Percentiles rank a stretch among this genome's conserved stretches.
Conservation (phyloP, 2,113 vertebrate species). For the Crotalus tigris region DNA sequence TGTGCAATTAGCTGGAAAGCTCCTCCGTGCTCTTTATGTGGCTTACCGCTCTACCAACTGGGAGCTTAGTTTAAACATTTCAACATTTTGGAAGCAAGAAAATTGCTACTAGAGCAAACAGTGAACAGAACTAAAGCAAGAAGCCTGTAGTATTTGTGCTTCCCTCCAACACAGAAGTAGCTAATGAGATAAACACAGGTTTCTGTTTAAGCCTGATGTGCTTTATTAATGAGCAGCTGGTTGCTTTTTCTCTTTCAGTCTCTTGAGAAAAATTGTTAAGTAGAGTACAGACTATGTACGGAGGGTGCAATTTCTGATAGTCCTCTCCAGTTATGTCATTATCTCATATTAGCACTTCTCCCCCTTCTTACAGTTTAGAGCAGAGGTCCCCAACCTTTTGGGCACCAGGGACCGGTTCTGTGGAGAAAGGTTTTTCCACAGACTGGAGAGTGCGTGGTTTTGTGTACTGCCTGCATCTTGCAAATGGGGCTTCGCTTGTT, state of each 20-base stretch:
- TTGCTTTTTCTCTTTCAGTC: conserved; percentile 47
- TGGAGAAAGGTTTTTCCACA: too few relatives aligned
- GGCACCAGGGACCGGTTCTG: too few relatives aligned
- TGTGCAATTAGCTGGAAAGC: conserved; percentile 39
- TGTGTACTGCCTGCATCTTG: too few relatives aligned
- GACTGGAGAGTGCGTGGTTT: too few relatives aligned
- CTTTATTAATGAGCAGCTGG: conserved; percentile 52
- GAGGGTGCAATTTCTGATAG: conserved; percentile 37
- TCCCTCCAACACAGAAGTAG: conserved; percentile 47
- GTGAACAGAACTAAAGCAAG: conserved; percentile 30
- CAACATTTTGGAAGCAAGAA: background rate
- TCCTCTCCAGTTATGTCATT: conserved; percentile 23
- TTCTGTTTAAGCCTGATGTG: conserved; percentile 26
- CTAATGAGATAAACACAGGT: conserved; percentile 43
- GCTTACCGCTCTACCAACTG: background rate
- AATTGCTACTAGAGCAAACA: conserved; percentile 25
- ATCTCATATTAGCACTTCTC: conserved; percentile 28
- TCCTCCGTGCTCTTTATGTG: conserved; percentile 2
- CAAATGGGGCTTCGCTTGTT: too few relatives aligned
- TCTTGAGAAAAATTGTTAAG: conserved; percentile 5
- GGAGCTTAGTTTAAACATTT: conserved; percentile 30
- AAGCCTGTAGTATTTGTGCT: conserved; percentile 25
- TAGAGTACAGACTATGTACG: conserved; percentile 42
- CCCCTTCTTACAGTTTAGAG: conserved; percentile 9
- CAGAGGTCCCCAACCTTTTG: too few relatives aligned